Conservation (phyloP, 2,888 invertebrate genomes). For the Mycogona germanica region DNA sequence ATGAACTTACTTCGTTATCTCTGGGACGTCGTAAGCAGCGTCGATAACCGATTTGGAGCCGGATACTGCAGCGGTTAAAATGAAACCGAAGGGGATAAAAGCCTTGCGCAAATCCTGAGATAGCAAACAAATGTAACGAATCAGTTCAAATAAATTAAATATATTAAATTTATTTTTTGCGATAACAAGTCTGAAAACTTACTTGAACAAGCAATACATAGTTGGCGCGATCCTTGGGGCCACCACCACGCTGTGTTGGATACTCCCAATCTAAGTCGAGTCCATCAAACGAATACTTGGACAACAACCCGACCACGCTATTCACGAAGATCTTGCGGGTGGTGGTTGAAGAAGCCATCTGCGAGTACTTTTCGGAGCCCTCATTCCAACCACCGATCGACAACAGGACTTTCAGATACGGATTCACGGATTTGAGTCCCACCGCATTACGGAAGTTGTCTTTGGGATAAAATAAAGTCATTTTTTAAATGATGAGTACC, state of each 20-base stretch:
- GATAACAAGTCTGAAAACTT: too few relatives aligned
- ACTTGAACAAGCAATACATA: slow-evolving; percentile 40
- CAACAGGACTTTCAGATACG: slow-evolving; percentile 9
- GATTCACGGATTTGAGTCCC: background rate
- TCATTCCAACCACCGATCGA: slow-evolving; percentile 17
- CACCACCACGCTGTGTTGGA: slow-evolving; percentile 29
- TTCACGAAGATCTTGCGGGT: background rate
- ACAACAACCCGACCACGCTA: background rate
- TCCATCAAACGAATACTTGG: slow-evolving; percentile 68
- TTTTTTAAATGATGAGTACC: background rate
- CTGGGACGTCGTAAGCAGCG: background rate
- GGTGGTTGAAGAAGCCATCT: background rate
- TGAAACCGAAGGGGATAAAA: background rate
- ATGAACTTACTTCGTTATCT: background rate
- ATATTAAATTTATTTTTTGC: too few relatives aligned
- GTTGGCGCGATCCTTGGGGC: slow-evolving; percentile 34
- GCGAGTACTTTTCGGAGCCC: slow-evolving; percentile 6
- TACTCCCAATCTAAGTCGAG: slow-evolving; percentile 37
- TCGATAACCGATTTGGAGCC: background rate
- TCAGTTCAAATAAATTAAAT: too few relatives aligned
- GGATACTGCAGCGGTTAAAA: background rate
- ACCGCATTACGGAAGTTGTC: slow-evolving; percentile 14
- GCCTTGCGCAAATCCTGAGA: background rate
- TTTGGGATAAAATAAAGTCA: too few relatives aligned
- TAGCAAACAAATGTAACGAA: background rate